These are phyloP conservation scores for Drosophila leonis DNA, from an alignment of 2,888 invertebrate genomes.

Conservation along the genomic window DNA sequence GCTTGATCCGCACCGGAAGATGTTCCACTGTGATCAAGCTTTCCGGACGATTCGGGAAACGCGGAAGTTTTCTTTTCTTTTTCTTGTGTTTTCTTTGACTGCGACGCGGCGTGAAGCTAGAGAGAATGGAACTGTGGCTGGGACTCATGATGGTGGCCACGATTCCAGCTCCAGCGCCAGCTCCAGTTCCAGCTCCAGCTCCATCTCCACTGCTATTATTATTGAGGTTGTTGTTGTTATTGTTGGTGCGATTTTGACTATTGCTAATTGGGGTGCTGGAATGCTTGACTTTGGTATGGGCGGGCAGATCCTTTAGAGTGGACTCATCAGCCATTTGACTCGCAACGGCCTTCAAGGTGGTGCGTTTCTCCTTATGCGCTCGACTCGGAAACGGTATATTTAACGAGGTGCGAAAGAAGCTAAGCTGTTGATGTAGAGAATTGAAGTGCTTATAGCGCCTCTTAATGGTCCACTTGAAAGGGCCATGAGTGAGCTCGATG, in stretches of 20 bases:
- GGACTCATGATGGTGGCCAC: slow-evolving; percentile 44
- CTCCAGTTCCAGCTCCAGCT: neutral
- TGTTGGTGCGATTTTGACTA: slow-evolving; percentile 77
- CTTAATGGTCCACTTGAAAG: slow-evolving; percentile 94
- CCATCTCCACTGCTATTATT: slow-evolving; percentile 10
- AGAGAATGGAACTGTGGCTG: slow-evolving; percentile 73
- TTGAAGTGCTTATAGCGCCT: slow-evolving; percentile 98
- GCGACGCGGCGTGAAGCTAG: slow-evolving; percentile 78
- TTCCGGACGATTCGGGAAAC: slow-evolving; percentile 96
- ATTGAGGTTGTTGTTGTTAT: slow-evolving; percentile 78
- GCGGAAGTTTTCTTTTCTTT: slow-evolving; percentile 90
- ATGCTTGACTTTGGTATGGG: slow-evolving; percentile 69
- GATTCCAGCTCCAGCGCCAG: slow-evolving; percentile 37
- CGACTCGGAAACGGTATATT: slow-evolving; percentile 95
- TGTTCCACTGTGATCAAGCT: slow-evolving; percentile 93
- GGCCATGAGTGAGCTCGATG: slow-evolving; percentile 94
- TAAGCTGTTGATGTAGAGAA: slow-evolving; percentile 94
- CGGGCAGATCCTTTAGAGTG: slow-evolving; percentile 74
- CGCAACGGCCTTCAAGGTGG: slow-evolving; percentile 85
- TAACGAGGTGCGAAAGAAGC: slow-evolving; percentile 91
- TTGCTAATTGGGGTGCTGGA: slow-evolving; percentile 42
- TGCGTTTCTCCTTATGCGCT: slow-evolving; percentile 91
- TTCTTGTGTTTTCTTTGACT: slow-evolving; percentile 82
- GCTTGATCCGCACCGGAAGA: slow-evolving; percentile 91
- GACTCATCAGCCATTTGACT: slow-evolving; percentile 83